Evolutionary conservation across 2,113 vertebrate genomes (phyloP), one percentile per base, ranked within the genome.

Genomic region (Thryonomys swinderianus): DNA sequence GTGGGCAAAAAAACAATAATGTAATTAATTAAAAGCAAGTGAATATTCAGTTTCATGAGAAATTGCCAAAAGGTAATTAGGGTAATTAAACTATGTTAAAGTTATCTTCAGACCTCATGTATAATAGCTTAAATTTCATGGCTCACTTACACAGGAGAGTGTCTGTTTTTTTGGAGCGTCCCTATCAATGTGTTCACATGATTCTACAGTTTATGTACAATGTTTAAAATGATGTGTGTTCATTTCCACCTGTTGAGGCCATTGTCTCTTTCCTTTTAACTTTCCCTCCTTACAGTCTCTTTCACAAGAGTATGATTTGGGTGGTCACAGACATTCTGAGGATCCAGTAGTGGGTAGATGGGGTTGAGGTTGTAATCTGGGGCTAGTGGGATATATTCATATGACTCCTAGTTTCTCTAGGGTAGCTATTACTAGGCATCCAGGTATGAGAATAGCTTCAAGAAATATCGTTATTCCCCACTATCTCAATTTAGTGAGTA

Each of bases 11-110:
- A 85, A 96, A 81, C 78, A 82, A 59, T 92, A 91, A 96, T 84
- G 90, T 93, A 76, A 85, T 74, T 91, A 90, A 97, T 84, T 92
- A 85, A 61, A 92, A 90, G 40, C 57, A 81, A 94, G 42, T 45
- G 34, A 94, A 92, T 81, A 79, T 40, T 87, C 34, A 88, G 16
- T 51, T 80, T 83, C 86, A 67, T 80, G 67, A 95, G 79, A 96
- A 93, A 74, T 76, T 81, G 74, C 48, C 45, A 64, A 59, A 64
- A 34, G 45, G 34, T 90, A 62, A 79, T 84, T 91, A 42, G 3
- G 23, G 37, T 84, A 89, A 92, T 85, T 89, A 71, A 42, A 69
- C 8, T 92, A 67, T 17, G 42, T 92, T 76, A 55, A 91, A 53
- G 37, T 66, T 32, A 53, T 78, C 69, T 87, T 90, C 78, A 81